Evolutionary conservation across 2,113 vertebrate species (phyloP), one percentile per base, ranked within the genome.

Genomic region (Phaethon lepturus): DNA sequence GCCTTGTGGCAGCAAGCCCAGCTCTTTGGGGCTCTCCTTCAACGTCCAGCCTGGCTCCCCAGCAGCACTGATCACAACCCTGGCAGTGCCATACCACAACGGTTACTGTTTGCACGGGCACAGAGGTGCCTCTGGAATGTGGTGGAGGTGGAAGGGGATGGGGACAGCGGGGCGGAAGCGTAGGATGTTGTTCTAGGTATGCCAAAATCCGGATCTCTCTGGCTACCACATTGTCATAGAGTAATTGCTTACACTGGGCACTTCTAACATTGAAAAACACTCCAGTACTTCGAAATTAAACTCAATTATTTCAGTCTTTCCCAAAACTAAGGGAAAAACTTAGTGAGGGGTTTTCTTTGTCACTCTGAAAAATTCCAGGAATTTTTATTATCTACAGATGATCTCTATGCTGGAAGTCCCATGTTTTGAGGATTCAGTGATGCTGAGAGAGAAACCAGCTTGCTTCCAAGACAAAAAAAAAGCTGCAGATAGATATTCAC

Each of bases 151-250:
- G 40, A 75, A 87, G 4, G 23, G 31, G 25, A 42, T 29, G 40
- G 19, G 22, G 9, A 5, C n/a, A 77, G 33, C 0, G 2, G 17
- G 47, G 7, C 7, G 6, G 59, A 79, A 53, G 26, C 7, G 5
- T 10, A 35, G 1, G 4, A 17, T 83, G 11, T 13, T 56, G 25
- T 31, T 84, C 8, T 35, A 78, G 47, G 7, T 10, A 25, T 0
- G 2, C 17, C 75, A 86, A 88, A 84, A 86, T 26, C 19, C 17
- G 19, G 3, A 31, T 26, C 6, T 55, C 74, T 75, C 47, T 64
- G 22, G 10, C 33, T 86, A 69, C 11, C 2, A 1, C 7, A 3
- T 0, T 29, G 13, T 45, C 38, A 26, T 2, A 59, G 22, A 67
- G 17, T 24, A 86, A 50, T 22, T 53, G 31, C 10, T 77, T n/a